Conservation (phyloP, 2,888 invertebrate species). For the Ptycholaimellus sp. region DNA sequence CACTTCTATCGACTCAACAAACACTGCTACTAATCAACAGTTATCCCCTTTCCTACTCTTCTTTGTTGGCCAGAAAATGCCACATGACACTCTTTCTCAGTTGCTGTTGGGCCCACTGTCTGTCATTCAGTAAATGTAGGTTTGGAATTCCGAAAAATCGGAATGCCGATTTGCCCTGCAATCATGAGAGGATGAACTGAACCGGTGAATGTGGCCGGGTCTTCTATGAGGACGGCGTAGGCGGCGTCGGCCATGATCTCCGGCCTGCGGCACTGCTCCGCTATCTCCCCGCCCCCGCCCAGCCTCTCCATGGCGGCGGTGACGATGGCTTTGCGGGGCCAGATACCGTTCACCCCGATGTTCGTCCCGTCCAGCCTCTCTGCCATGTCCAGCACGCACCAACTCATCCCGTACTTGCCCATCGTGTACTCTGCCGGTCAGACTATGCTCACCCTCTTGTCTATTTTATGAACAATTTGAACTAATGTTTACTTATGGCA, state of each 20-base stretch:
- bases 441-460: neutral
- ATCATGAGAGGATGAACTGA: too few species aligned
- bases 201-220: constrained; percentile 45
- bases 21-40: too few species aligned
- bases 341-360: constrained; percentile 77
- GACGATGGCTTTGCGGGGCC: constrained; percentile 45
- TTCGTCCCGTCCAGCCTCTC: constrained; percentile 58
- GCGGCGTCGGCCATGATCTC: constrained; percentile 73
- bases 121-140: too few species aligned
- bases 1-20: too few species aligned
- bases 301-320: constrained; percentile 53
- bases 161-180: too few species aligned
- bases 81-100: too few species aligned
- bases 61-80: too few species aligned
- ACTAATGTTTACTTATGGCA: too few species aligned
- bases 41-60: too few species aligned
- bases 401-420: constrained; percentile 71
- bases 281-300: constrained; percentile 36
- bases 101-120: too few species aligned
- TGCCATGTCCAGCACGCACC: constrained; percentile 85
- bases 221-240: constrained; percentile 50
- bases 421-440: constrained; percentile 58
- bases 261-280: constrained; percentile 45
- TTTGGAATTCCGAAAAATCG: too few species aligned
- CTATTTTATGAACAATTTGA: too few species aligned